Base-by-base conservation (phyloP, 2,888 invertebrate genomes). In the Drosophila setosimentum region DNA sequence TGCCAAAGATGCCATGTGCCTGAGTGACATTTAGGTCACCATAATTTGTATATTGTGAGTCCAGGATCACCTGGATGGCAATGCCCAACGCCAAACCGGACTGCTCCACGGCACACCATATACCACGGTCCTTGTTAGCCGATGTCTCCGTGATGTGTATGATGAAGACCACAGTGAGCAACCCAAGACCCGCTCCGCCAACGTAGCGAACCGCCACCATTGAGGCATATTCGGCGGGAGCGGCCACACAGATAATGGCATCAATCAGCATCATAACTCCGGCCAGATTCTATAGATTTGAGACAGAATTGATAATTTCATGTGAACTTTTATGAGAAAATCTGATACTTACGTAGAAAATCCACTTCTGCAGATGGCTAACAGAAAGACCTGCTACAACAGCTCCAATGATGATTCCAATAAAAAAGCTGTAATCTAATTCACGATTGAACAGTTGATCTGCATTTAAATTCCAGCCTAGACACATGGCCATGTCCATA, bases 391-490 rank as follows among this genome's bases (percentile, higher is more conserved):
- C 77, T 3, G 90, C 66, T 0, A 89, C 24, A 10, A 87, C 45
- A 10, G 85, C 78, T 37, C 92, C 92, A 42, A 85, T 82, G 6
- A 91, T 86, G 18, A 91, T 78, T 1, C 90, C 92, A 45, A 92
- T 77, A 30, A 91, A 92, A 91, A 92, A 92, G 60, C 86, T 87
- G 53, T 73, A 86, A 18, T 79, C 68, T 49, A 87, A 84, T 61
- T 91, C 82, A 6, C 37, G 1, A 5, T 80, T 72, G 1, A 5
- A 30, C 2, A 2, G 0, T 1, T 59, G 10, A 0, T 27, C 40
- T 0, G 70, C 24, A 5, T 3, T 6, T 1, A 51, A 0, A 58
- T 77, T 79, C 89, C 90, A 91, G 48, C 90, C 88, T 2, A 91
- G 58, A 0, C 91, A 73, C 51, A 82, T 80, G 8, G 91, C 91